phyloP scores from a whole-genome alignment of 2,888 invertebrate species.

The Timema cristinae region DNA sequence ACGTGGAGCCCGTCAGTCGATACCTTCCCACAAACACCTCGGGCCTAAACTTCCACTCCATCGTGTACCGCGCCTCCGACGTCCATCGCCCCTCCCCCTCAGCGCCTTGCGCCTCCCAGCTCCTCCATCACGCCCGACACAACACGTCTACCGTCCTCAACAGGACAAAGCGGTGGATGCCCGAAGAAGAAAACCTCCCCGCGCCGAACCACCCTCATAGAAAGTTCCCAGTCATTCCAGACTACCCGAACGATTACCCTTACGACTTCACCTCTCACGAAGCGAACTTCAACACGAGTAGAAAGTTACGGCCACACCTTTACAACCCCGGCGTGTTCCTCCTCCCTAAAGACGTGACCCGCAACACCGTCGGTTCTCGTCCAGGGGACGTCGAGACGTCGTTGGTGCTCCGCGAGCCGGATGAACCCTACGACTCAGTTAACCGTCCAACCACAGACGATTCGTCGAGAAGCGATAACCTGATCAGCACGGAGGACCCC shows the following conservation, averaged over 20 bases:
- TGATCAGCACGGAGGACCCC: constrained; percentile 38
- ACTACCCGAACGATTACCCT: background rate
- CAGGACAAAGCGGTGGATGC: constrained; percentile 62
- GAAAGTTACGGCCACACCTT: background rate
- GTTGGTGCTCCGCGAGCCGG: constrained; percentile 2
- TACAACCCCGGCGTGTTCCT: constrained; percentile 9
- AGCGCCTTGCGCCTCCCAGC: constrained; percentile 57
- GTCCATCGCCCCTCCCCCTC: constrained; percentile 53
- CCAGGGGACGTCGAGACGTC: too few relatives aligned
- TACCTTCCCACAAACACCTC: constrained; percentile 48
- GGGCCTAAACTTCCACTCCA: constrained; percentile 63
- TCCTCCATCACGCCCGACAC: constrained; percentile 47
- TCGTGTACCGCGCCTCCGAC: constrained; percentile 79
- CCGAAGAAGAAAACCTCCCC: constrained; percentile 49
- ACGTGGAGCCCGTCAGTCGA: constrained; percentile 74
- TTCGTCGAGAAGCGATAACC: background rate
- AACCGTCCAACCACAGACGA: background rate
- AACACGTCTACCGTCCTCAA: constrained; percentile 35
- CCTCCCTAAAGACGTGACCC: too few relatives aligned
- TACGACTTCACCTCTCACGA: background rate
- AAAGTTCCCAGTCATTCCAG: too few relatives aligned
- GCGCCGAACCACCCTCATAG: too few relatives aligned
- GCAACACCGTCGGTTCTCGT: too few relatives aligned
- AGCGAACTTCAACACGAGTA: background rate
- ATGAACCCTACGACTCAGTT: constrained; percentile 7